Percentiles rank a stretch among this genome's conserved stretches.
Conservation (phyloP, 2,113 vertebrate genomes). For the Synchiropus splendidus region DNA sequence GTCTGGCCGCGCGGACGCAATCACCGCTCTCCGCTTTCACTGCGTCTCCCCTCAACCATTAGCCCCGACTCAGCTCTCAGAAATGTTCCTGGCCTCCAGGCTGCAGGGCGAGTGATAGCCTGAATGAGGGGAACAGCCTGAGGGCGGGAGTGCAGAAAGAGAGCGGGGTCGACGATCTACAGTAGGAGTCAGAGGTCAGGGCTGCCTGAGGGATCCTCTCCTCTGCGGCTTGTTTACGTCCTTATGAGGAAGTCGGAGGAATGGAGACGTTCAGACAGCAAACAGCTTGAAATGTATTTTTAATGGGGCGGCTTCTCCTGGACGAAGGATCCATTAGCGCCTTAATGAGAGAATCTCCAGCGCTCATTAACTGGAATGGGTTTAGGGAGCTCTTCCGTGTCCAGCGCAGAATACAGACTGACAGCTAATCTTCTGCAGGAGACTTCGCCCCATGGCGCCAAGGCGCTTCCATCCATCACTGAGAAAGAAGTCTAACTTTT, state of each 20-base stretch:
- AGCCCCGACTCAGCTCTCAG: constrained; percentile 15
- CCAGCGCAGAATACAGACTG: constrained; percentile 25
- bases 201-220: constrained; percentile 24
- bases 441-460: constrained; percentile 17
- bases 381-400: constrained; percentile 31
- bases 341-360: constrained; percentile 44
- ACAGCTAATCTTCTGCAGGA: constrained; percentile 23
- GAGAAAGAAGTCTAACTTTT: too few relatives aligned
- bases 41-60: constrained; percentile 21
- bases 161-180: constrained; percentile 24
- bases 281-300: constrained; percentile 49
- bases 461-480: constrained; percentile 15
- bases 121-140: constrained; percentile 25
- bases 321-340: constrained; percentile 39
- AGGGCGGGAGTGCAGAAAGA: constrained; percentile 15
- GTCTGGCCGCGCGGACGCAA: constrained; percentile 7
- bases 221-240: constrained; percentile 37
- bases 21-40: constrained; percentile 18
- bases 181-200: constrained; percentile 41
- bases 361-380: constrained; percentile 37
- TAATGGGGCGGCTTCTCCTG: constrained; percentile 51
- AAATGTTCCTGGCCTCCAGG: constrained; percentile 25
- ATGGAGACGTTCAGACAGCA: constrained; percentile 25
- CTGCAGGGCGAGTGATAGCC: constrained; percentile 31
- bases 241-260: constrained; percentile 25